Evolutionary conservation across 2,888 invertebrate species (phyloP), one percentile per base, ranked within the genome.

Genomic region (Piscicola geometra): DNA sequence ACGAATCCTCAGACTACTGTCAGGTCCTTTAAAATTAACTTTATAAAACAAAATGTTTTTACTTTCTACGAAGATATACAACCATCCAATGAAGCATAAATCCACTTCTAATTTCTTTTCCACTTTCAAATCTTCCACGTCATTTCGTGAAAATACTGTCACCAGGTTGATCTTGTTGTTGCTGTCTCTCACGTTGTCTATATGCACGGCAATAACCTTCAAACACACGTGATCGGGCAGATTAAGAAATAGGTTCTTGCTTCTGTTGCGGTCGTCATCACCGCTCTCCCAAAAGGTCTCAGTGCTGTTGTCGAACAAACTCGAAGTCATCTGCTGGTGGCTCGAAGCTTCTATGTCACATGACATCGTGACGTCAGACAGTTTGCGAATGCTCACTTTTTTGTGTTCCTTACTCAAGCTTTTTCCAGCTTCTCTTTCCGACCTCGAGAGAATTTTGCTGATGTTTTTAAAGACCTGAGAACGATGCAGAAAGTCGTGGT

Each of bases 281-380:
- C 95, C 96, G 52, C 95, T 95, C 86, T 98, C 98, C 98, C 98
- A 98, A 86, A 98, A 98, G 0, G 98, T 98, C 85, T 98, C 98
- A 0, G 96, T 95, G 3, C 94, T 94, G 82, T 92, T 92, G 84
- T 98, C 98, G 82, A 91, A 92, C 25, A 98, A 88, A 79, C 94
- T 94, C 1, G 91, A 92, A 1, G 93, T 90, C 93, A 98, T 94
- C 9, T 94, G 95, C 82, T 92, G 93, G 0, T 97, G 89, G 79
- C 95, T 96, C 0, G 96, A 96, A 0, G 94, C 93, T 80, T 91
- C 92, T 70, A 95, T 89, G 81, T 93, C 92, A 41, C 88, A 88
- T 0, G 88, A 88, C 0, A 88, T 85, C 0, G 93, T 93, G 79
- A 94, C 86, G 84, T 94, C 94, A 76, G 83, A 83, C 80, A 86